Evolutionary conservation across 2,888 invertebrate genomes (phyloP), one percentile per base, ranked within the genome.

Genomic region (Notodonta dromedarius): DNA sequence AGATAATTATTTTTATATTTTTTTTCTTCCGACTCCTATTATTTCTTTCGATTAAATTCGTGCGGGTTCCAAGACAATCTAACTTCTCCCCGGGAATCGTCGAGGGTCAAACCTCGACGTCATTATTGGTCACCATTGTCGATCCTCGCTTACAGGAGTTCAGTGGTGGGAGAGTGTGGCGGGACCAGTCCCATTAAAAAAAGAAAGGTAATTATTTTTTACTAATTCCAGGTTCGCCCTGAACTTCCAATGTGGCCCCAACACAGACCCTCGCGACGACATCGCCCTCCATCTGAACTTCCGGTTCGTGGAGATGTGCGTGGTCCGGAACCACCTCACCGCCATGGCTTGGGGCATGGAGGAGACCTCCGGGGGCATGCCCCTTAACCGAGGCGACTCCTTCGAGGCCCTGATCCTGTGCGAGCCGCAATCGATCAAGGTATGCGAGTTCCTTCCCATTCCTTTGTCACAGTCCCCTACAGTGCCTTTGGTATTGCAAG

Each of bases 171-270:
- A 2, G 2, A 2, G 24, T 24, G 24, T 24, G 24, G 24, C 24
- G 24, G 24, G 24, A 24, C 24, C 1, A 24, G 2, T 24, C 24
- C 24, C 24, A 24, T 2, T 24, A 24, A 24, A 24, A 24, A 24
- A 14, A 51, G 14, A 51, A n/a, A 51, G n/a, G n/a, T n/a, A n/a
- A n/a, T n/a, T n/a, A 2, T n/a, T 51, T 51, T 51, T 51, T 8
- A 9, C 5, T 51, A 9, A 11, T 46, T 13, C 1, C 80, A 96
- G 96, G 69, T 96, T 97, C 84, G 96, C 96, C 0, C 94, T 97
- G 6, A 97, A 97, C 86, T 94, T 97, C 39, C 97, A 97, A 78
- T 94, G 96, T 71, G 97, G 97, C 0, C 95, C 96, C 0, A 95
- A 94, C 78, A 93, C 95, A 0, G 95, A 95, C 77, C 96, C 97